Evolutionary conservation across 2,797 vertebrate species (phyloP).

Genomic region (Gymnothorax reevesii): DNA sequence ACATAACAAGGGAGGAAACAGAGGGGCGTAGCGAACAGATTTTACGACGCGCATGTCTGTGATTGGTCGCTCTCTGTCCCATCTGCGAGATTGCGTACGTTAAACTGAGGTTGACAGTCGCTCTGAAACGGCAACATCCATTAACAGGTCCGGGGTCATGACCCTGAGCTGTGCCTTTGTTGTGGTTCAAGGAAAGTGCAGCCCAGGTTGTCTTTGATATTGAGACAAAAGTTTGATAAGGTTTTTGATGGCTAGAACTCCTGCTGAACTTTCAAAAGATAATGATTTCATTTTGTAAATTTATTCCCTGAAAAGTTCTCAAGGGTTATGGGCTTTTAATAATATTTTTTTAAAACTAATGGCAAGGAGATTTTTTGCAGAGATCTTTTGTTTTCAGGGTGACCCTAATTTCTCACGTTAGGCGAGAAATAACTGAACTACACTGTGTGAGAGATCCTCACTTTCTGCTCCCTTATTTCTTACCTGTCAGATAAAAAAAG

Average conservation of each 20-base stretch:
- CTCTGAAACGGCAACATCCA: constrained; percentile 61
- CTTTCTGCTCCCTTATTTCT: neutral
- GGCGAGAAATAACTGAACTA: constrained; percentile 61
- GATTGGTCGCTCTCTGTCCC: constrained; percentile 10
- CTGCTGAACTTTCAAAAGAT: constrained; percentile 58
- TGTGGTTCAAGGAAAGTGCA: constrained; percentile 74
- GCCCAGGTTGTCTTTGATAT: constrained; percentile 72
- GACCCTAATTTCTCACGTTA: constrained; percentile 56
- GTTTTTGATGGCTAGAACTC: constrained; percentile 67
- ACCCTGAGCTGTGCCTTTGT: constrained; percentile 66
- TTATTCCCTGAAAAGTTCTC: constrained; percentile 62
- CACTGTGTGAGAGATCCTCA: constrained; percentile 50
- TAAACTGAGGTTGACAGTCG: constrained; percentile 67
- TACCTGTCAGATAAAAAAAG: neutral
- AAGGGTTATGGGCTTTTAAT: constrained; percentile 59
- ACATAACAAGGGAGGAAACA: neutral
- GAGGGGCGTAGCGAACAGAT: neutral
- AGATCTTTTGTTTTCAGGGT: constrained; percentile 62
- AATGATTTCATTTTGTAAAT: constrained; percentile 72
- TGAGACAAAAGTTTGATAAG: constrained; percentile 66
- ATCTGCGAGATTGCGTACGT: constrained; percentile 35
- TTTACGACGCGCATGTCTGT: neutral
- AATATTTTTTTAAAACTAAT: constrained; percentile 60
- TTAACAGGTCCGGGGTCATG: constrained; percentile 60
- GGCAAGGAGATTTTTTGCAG: constrained; percentile 61